Conservation (phyloP, 2,888 invertebrate genomes). For the Lingula anatina region DNA sequence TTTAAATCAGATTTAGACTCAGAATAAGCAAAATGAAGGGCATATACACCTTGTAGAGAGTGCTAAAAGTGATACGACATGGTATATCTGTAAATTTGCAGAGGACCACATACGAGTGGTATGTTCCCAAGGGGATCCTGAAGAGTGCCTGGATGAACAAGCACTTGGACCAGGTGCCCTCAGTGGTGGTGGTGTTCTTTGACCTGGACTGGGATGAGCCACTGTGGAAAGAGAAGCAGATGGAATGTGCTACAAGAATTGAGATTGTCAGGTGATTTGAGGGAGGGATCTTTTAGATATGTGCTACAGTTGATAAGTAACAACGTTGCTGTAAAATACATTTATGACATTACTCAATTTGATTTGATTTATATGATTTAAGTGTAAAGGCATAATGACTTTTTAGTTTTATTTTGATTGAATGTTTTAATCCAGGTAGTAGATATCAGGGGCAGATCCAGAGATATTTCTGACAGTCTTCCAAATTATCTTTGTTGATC, state of each 20-base stretch:
- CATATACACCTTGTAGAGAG: too few species aligned
- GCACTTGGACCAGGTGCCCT: slow-evolving; percentile 81
- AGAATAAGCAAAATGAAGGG: too few species aligned
- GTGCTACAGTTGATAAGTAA: not conserved
- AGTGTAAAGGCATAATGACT: not conserved
- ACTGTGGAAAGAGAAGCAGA: slow-evolving; percentile 89
- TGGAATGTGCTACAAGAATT: slow-evolving; percentile 86
- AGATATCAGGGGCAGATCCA: too few species aligned
- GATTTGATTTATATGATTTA: not conserved
- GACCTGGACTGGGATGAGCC: slow-evolving; percentile 97
- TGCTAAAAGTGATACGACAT: too few species aligned
- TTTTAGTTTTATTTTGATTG: too few species aligned
- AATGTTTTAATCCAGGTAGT: too few species aligned
- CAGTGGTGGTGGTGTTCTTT: slow-evolving; percentile 89
- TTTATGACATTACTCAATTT: not conserved
- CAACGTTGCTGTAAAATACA: too few species aligned
- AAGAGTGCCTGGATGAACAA: slow-evolving; percentile 95
- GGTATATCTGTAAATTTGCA: too few species aligned
- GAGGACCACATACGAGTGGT: slow-evolving; percentile 89
- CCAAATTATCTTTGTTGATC: too few species aligned
- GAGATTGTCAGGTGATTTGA: slow-evolving; percentile 59
- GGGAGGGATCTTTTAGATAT: not conserved
- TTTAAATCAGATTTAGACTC: too few species aligned
- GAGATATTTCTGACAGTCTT: too few species aligned
- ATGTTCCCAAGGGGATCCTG: slow-evolving; percentile 76